Base-by-base conservation (phyloP, 2,113 vertebrate species). In the Stegastes partitus region DNA sequence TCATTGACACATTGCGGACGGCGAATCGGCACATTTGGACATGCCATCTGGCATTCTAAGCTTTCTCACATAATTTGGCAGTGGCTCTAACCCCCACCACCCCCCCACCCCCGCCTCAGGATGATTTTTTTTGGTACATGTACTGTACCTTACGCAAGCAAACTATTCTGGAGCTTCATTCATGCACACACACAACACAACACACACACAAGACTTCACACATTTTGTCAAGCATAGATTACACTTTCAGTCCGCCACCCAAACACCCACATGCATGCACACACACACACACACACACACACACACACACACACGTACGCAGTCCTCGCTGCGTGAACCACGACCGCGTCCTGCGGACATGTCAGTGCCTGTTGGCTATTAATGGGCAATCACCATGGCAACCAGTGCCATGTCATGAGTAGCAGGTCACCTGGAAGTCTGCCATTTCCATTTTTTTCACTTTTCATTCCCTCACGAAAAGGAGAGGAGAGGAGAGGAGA, bases 341-440 rank as follows among this genome's bases (percentile, higher is more conserved):
- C 76, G 77, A 67, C 72, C 45, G 37, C 9, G 77, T 91, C 91
- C 84, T 64, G 77, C 61, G 79, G 88, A 85, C 83, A 75, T 88
- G 90, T 89, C 83, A 50, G 71, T 66, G 87, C 84, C 89, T 66
- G 65, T 87, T 77, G 87, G 90, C 89, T 94, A 93, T 94, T 92
- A 89, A 88, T 90, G 90, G 92, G 83, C 86, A 76, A 92, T 94
- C 90, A 80, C 93, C 87, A 93, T 94, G 90, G 94, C 84, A 94
- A 95, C 93, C 84, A 75, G 77, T 86, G 69, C 85, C 82, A 87
- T 93, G 84, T 87, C 91, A 92, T 51, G 54, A 75, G 85, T 83
- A 91, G 84, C 82, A 84, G 91, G 92, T 92, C 92, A 94, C 91
- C 91, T 91, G 89, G 86, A 92, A 87, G 77, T 90, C 74, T 87